These are phyloP conservation scores for Drosophila putrida DNA, from an alignment of 2,888 invertebrate genomes.

Conservation along the genomic window DNA sequence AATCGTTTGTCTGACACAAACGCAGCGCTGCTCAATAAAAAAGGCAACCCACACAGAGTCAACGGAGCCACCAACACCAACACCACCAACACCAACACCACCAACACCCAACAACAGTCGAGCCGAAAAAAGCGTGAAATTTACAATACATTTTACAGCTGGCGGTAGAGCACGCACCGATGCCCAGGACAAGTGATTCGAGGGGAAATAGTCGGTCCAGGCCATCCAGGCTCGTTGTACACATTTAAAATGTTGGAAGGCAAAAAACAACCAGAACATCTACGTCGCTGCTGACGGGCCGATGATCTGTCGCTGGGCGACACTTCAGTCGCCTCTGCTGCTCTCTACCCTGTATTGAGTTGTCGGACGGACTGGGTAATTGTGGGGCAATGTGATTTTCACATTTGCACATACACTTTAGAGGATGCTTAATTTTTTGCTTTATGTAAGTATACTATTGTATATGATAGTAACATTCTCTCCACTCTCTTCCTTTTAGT, in stretches of 20 bases:
- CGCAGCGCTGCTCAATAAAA: constrained; percentile 41
- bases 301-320: constrained; percentile 65
- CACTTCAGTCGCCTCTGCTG: constrained; percentile 23
- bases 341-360: constrained; percentile 22
- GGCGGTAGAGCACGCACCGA: constrained; percentile 63
- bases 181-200: constrained; percentile 46
- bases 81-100: no score
- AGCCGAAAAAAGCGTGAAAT: constrained; percentile 61
- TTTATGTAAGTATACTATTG: no score
- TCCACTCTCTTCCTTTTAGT: no score
- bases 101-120: constrained; percentile 23
- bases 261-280: constrained; percentile 21
- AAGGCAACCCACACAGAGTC: constrained; percentile 36
- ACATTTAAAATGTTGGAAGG: constrained; percentile 62
- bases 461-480: no score
- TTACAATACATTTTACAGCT: constrained; percentile 75
- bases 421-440: not conserved
- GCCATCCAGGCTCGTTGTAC: constrained; percentile 17
- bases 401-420: not conserved
- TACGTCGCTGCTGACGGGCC: constrained; percentile 62
- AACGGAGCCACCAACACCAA: constrained; percentile 34
- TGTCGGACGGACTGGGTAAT: not conserved
- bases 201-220: not conserved
- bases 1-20: constrained; percentile 78
- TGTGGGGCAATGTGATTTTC: not conserved